phyloP scores from a whole-genome alignment of 2,797 vertebrate species.

The Mormyrops attenuatus region DNA sequence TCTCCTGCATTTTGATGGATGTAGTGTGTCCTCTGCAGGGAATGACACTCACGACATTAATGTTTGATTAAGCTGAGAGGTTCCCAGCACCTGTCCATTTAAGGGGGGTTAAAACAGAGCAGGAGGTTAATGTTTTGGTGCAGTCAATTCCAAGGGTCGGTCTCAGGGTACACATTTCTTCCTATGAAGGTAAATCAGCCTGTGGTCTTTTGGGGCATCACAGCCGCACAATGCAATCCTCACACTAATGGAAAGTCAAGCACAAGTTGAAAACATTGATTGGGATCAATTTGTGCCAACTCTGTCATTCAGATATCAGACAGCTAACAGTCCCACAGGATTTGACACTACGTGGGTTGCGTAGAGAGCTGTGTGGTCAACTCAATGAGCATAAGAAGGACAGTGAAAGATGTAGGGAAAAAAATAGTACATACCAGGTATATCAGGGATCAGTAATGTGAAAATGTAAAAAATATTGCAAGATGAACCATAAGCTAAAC shows the following conservation, averaged over 20 bases:
- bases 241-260: constrained; percentile 4
- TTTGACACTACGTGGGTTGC: not conserved
- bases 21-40: not conserved
- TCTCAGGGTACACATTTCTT: constrained; percentile 2
- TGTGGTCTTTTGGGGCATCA: not conserved
- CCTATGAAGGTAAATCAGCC: constrained; percentile 3
- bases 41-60: constrained; percentile 13
- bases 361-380: not conserved
- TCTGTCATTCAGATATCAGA: not conserved
- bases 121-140: constrained; percentile 13
- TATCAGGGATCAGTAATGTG: not conserved
- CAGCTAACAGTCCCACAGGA: not conserved
- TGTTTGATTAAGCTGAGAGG: constrained; percentile 9
- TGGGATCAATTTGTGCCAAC: constrained; percentile 5
- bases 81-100: constrained; percentile 7
- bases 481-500: not conserved
- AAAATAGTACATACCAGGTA: not conserved
- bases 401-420: not conserved
- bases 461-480: not conserved
- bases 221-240: not conserved
- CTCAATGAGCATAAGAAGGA: not conserved
- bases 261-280: not conserved
- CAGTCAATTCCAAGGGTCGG: constrained; percentile 9
- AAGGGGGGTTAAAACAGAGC: not conserved
- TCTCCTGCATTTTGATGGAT: not conserved